Evolutionary conservation across 2,888 invertebrate species (phyloP).

Genomic region (Apoda limacodes): DNA sequence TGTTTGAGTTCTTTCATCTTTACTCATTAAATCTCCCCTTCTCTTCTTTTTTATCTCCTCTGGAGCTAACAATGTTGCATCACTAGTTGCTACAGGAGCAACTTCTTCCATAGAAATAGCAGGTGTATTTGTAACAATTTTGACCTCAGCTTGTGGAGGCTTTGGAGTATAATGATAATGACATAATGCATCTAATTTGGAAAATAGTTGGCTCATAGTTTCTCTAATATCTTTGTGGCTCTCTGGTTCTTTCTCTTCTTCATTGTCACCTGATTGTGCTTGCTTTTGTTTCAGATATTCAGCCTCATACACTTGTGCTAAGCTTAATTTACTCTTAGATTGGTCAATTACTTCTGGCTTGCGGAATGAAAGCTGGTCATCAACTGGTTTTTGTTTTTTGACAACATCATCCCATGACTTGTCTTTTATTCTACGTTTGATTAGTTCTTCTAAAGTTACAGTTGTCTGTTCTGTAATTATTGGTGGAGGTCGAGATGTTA

Average conservation of each 20-base stretch:
- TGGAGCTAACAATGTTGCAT: conserved; percentile 88
- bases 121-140: conserved; percentile 90
- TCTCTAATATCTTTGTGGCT: conserved; percentile 82
- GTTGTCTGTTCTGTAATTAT: conserved; percentile 94
- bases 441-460: conserved; percentile 87
- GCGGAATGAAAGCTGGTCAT: conserved; percentile 85
- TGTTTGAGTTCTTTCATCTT: conserved; percentile 84
- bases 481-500: conserved; percentile 86
- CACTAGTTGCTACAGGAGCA: conserved; percentile 88
- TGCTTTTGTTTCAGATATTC: conserved; percentile 81
- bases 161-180: conserved; percentile 96
- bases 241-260: conserved; percentile 76
- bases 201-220: conserved; percentile 81
- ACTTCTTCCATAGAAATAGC: conserved; percentile 96
- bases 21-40: conserved; percentile 72
- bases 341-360: conserved; percentile 91
- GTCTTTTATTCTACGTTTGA: conserved; percentile 92
- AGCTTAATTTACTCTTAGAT: conserved; percentile 92
- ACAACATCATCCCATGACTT: conserved; percentile 95
- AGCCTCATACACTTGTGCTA: conserved; percentile 95
- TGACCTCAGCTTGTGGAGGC: conserved; percentile 85
- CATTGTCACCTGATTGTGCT: conserved; percentile 63
- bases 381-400: conserved; percentile 85
- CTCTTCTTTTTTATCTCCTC: conserved; percentile 84
- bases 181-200: conserved; percentile 90